Conservation (phyloP, 2,797 vertebrate genomes). For the Gallinago solitaria region DNA sequence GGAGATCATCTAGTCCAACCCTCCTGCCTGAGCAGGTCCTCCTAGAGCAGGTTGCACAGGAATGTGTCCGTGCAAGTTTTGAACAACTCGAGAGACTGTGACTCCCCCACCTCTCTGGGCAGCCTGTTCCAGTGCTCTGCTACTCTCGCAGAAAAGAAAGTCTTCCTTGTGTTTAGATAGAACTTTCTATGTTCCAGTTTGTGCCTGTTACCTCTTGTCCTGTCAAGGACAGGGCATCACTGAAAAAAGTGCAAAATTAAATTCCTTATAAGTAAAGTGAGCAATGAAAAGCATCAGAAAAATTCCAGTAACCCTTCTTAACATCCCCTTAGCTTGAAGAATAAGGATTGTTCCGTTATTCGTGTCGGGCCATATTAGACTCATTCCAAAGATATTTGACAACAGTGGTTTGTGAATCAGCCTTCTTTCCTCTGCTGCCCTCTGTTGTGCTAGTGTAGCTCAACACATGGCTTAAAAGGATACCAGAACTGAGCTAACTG, state of each 20-base stretch:
- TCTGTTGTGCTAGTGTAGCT: background rate
- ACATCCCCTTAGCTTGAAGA: background rate
- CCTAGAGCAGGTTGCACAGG: too few relatives aligned
- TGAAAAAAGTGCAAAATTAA: background rate
- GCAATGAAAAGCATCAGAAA: background rate
- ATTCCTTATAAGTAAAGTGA: background rate
- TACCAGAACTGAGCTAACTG: background rate
- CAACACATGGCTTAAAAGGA: background rate
- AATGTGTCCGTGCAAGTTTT: too few relatives aligned
- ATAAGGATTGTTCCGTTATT: background rate
- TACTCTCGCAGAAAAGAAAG: too few relatives aligned
- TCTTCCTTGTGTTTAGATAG: too few relatives aligned
- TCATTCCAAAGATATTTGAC: background rate
- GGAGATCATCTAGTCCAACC: too few relatives aligned
- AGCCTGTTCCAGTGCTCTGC: too few relatives aligned
- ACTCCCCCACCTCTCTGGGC: too few relatives aligned
- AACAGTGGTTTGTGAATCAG: background rate
- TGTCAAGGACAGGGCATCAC: too few relatives aligned
- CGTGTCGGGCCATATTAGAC: rapidly evolving
- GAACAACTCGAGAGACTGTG: too few relatives aligned
- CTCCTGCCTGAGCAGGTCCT: too few relatives aligned
- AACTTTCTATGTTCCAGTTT: too few relatives aligned
- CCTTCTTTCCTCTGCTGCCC: background rate
- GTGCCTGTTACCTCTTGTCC: too few relatives aligned
- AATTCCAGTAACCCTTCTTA: background rate